Evolutionary conservation across 2,888 invertebrate species (phyloP).

Genomic region (Diarsia rubi): DNA sequence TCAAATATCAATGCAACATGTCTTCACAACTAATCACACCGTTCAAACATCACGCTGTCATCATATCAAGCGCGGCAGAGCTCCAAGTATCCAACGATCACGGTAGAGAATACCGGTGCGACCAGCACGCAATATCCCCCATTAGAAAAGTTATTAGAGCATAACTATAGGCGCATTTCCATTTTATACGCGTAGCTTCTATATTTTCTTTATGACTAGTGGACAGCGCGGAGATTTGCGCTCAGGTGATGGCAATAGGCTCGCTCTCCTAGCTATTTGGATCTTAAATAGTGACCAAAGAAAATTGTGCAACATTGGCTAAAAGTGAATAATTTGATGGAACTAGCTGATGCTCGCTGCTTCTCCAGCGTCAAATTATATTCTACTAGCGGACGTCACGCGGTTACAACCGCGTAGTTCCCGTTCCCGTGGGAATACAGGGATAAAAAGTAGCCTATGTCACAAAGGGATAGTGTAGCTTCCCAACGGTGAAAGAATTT

Average conservation of each 20-base stretch:
- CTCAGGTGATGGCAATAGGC: neutral
- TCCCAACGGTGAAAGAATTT: no score
- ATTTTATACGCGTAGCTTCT: conserved; percentile 40
- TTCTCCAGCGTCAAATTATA: no score
- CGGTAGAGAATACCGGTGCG: conserved; percentile 22
- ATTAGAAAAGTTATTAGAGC: conserved; percentile 34
- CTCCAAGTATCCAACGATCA: neutral
- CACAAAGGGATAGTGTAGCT: no score
- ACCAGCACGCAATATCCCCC: conserved; percentile 19
- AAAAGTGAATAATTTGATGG: no score
- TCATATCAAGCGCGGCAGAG: neutral
- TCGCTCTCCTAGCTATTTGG: neutral
- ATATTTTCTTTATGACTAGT: conserved; percentile 25
- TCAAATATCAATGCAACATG: no score
- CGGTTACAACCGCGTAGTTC: no score
- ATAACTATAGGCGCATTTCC: conserved; percentile 29
- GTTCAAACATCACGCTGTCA: conserved; percentile 18
- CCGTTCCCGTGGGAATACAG: no score
- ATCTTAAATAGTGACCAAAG: no score
- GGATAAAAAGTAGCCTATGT: no score
- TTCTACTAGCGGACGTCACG: no score
- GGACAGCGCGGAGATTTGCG: neutral
- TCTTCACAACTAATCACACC: neutral
- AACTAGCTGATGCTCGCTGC: no score
- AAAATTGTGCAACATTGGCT: no score